Evolutionary conservation across 2,888 invertebrate species (phyloP).

Genomic region (Phaedon cochleariae): DNA sequence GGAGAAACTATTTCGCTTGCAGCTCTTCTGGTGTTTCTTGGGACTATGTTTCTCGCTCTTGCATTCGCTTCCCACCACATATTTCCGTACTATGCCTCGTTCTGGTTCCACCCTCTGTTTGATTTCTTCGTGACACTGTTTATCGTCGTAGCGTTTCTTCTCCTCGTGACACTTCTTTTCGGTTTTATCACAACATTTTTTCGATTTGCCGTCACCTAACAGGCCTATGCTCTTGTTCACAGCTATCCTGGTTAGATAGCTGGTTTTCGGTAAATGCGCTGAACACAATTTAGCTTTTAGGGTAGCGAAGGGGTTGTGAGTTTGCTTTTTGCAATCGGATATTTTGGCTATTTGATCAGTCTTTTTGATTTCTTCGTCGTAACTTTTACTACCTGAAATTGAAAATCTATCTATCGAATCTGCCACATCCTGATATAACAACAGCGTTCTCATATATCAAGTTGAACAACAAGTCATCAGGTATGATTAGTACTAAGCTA

Average conservation of each 20-base stretch:
- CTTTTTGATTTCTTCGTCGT: conserved; percentile 56
- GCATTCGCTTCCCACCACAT: conserved; percentile 47
- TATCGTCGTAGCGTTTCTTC: conserved; percentile 31
- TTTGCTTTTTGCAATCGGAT: conserved; percentile 54
- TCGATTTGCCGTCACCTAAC: conserved; percentile 53
- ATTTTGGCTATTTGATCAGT: conserved; percentile 59
- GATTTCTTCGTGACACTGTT: conserved; percentile 40
- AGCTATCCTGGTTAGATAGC: conserved; percentile 60
- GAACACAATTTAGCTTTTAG: conserved; percentile 62
- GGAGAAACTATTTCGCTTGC: conserved; percentile 54
- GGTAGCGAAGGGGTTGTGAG: conserved; percentile 59
- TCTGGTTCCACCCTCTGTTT: conserved; percentile 17
- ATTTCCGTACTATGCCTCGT: conserved; percentile 35
- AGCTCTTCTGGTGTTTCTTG: conserved; percentile 51
- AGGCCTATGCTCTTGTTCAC: conserved; percentile 61
- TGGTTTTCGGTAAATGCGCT: conserved; percentile 61
- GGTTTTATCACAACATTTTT: conserved; percentile 46
- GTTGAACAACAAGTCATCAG: too few relatives aligned
- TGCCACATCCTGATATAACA: too few relatives aligned
- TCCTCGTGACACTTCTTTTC: conserved; percentile 45
- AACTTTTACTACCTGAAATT: conserved; percentile 47
- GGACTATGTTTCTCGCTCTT: conserved; percentile 55
- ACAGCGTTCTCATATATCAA: too few relatives aligned
- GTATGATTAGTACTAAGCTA: too few relatives aligned
- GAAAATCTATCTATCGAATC: too few relatives aligned